phyloP scores from a whole-genome alignment of 2,113 vertebrate genomes.

The Neolamprologus sp. region DNA sequence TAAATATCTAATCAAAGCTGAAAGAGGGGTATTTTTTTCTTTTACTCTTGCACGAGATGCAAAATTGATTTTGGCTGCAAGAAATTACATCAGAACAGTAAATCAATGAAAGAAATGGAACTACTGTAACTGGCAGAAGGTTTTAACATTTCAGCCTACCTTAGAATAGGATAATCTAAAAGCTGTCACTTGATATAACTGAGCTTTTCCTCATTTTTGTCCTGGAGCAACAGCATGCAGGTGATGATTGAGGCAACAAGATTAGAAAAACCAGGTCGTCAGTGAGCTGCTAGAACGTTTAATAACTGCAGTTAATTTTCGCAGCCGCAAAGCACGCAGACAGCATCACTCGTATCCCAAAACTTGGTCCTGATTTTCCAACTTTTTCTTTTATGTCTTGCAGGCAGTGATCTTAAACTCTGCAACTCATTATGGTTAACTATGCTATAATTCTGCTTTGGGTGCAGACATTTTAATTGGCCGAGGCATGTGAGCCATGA shows the following conservation, averaged over 20 bases:
- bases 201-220: not conserved
- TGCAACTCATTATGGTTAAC: conserved; percentile 59
- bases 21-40: not conserved
- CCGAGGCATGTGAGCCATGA: conserved; percentile 49
- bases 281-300: not conserved
- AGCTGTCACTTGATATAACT: not conserved
- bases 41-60: not conserved
- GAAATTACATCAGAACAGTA: not conserved
- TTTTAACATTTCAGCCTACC: not conserved
- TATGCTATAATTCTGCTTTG: conserved; percentile 63
- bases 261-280: not conserved
- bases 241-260: not conserved
- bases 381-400: conserved; percentile 44
- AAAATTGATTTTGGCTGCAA: not conserved
- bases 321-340: not conserved
- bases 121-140: not conserved
- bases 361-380: conserved; percentile 30
- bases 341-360: not conserved
- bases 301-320: not conserved
- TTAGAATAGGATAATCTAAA: not conserved
- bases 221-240: not conserved
- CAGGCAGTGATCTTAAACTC: conserved; percentile 50
- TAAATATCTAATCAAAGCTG: not conserved
- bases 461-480: conserved; percentile 58
- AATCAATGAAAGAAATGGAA: conserved; percentile 3